Evolutionary conservation across 92 coral and sea anemone species (phyloP).

Genomic region (Parazoanthus darwini): DNA sequence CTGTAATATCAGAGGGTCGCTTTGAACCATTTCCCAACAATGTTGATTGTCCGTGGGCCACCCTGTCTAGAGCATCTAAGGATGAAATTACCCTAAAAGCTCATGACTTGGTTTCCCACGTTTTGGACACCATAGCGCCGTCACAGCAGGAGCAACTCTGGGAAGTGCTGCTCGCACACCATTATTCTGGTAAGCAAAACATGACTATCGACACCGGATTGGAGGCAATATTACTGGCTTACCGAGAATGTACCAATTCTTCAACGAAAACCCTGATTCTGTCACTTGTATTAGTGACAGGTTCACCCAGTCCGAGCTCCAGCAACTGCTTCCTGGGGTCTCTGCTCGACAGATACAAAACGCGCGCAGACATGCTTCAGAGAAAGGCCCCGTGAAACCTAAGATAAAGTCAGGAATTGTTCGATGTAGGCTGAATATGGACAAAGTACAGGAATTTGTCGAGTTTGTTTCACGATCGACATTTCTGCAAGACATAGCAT

Average conservation of each 20-base stretch:
- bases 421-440: constrained; percentile 47
- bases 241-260: constrained; percentile 39
- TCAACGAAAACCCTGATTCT: constrained; percentile 52
- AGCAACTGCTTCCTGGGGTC: constrained; percentile 54
- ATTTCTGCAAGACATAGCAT: constrained; percentile 54
- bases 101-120: constrained; percentile 46
- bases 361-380: constrained; percentile 48
- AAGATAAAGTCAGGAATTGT: constrained; percentile 17
- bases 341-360: constrained; percentile 53
- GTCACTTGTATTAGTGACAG: constrained; percentile 47
- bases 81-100: constrained; percentile 44
- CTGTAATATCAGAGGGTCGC: constrained; percentile 44
- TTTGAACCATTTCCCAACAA: constrained; percentile 43
- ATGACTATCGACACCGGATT: constrained; percentile 43
- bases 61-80: constrained; percentile 41
- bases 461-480: constrained; percentile 55
- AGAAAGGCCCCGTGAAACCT: constrained; percentile 41
- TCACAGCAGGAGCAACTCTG: constrained; percentile 43
- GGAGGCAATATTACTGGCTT: constrained; percentile 54
- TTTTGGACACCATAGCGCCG: constrained; percentile 42
- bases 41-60: constrained; percentile 39
- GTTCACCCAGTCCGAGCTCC: constrained; percentile 50
- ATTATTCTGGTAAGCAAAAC: neutral
- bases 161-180: constrained; percentile 24
- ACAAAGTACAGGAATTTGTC: constrained; percentile 46